Conservation (phyloP, 2,888 invertebrate species). For the Melinopterus prodromus region DNA sequence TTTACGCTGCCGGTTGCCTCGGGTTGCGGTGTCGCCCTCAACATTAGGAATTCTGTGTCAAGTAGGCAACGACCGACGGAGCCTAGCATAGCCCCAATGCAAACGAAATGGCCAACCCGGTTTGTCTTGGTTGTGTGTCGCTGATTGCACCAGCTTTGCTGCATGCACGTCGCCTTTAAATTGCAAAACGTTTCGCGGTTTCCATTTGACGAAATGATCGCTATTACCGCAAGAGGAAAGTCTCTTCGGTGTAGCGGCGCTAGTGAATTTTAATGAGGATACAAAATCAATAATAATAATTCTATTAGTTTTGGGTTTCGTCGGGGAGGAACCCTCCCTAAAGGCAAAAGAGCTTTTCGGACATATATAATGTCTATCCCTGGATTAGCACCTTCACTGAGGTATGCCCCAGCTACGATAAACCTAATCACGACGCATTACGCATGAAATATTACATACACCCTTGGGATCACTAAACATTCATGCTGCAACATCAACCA, state of each 20-base stretch:
- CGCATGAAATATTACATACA: background rate
- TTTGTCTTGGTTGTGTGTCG: background rate
- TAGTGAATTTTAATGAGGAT: background rate
- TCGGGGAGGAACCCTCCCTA: background rate
- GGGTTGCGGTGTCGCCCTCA: background rate
- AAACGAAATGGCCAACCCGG: background rate
- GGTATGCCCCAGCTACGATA: background rate
- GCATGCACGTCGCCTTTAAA: background rate
- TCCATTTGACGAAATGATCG: background rate
- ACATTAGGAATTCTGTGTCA: background rate
- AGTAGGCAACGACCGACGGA: background rate
- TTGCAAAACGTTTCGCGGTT: background rate
- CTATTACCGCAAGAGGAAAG: background rate
- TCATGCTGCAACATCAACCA: too few species aligned
- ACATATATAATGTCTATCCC: background rate
- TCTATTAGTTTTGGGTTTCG: background rate
- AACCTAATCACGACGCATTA: background rate
- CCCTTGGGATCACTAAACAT: too few species aligned
- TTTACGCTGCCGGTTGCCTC: background rate
- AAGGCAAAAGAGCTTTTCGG: background rate
- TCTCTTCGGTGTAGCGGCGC: background rate
- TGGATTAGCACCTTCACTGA: background rate
- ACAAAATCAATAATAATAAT: background rate
- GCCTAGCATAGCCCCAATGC: background rate
- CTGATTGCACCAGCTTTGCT: background rate